Conservation (phyloP, 2,888 invertebrate genomes). For the Platycnemis pennipes region DNA sequence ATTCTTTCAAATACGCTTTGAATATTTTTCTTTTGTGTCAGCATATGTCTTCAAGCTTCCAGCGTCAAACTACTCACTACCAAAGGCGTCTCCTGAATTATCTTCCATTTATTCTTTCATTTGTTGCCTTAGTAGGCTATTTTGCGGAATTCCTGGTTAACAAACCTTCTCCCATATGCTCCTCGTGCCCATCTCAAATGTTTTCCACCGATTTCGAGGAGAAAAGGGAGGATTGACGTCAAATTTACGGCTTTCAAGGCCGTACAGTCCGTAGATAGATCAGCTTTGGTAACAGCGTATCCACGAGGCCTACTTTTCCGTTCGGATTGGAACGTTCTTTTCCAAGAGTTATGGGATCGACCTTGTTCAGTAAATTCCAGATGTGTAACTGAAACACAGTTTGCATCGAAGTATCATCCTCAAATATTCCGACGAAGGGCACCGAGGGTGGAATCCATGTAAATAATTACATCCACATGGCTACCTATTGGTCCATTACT, state of each 20-base stretch:
- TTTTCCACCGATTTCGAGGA: not conserved
- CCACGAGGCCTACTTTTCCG: not conserved
- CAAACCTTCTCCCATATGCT: not conserved
- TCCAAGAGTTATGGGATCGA: not conserved
- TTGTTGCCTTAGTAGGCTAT: no score
- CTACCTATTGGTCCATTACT: no score
- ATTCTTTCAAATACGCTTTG: no score
- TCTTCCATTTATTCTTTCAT: no score
- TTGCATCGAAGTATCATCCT: not conserved
- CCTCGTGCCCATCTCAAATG: not conserved
- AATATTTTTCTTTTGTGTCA: no score
- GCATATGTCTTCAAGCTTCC: no score
- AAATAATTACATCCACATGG: not conserved
- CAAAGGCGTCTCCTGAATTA: no score
- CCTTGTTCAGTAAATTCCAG: slow-evolving; percentile 13
- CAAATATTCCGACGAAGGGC: not conserved
- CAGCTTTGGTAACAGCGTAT: not conserved
- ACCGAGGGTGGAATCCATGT: not conserved
- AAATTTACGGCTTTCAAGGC: not conserved
- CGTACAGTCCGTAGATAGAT: not conserved
- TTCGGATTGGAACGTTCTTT: not conserved
- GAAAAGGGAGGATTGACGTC: not conserved
- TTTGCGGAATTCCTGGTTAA: no score
- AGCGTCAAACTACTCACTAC: no score
- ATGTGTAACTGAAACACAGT: not conserved